phyloP scores from a whole-genome alignment of 2,113 vertebrate species.

The Scartelaos histophorus region DNA sequence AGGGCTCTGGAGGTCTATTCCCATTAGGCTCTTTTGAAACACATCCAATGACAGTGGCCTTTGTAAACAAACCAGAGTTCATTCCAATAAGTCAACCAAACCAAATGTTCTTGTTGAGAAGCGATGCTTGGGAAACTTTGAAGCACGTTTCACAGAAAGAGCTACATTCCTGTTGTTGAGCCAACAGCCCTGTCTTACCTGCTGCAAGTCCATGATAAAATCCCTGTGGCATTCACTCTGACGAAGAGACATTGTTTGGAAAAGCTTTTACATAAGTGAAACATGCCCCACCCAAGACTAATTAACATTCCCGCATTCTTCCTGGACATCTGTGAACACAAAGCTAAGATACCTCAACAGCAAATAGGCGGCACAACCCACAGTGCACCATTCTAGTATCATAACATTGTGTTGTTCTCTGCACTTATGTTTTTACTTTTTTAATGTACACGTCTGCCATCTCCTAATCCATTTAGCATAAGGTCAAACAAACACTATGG shows the following conservation, averaged over 20 bases:
- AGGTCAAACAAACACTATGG: slow-evolving; percentile 26
- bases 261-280: slow-evolving; percentile 46
- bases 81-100: slow-evolving; percentile 24
- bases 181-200: slow-evolving; percentile 51
- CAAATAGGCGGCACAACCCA: neutral
- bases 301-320: slow-evolving; percentile 48
- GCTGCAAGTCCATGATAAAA: slow-evolving; percentile 57
- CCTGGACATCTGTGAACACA: slow-evolving; percentile 26
- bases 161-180: slow-evolving; percentile 50
- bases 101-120: slow-evolving; percentile 36
- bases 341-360: neutral
- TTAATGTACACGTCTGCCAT: neutral
- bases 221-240: slow-evolving; percentile 63
- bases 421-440: neutral
- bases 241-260: slow-evolving; percentile 73
- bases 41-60: slow-evolving; percentile 14
- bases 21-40: slow-evolving; percentile 17
- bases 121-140: slow-evolving; percentile 1
- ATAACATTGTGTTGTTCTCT: neutral
- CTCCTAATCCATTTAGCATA: neutral
- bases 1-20: slow-evolving; percentile 15
- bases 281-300: slow-evolving; percentile 23
- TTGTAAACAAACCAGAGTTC: slow-evolving; percentile 32
- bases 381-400: neutral
- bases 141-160: slow-evolving; percentile 40